Conservation (phyloP, 2,113 vertebrate species). For the Excalfactoria chinensis region DNA sequence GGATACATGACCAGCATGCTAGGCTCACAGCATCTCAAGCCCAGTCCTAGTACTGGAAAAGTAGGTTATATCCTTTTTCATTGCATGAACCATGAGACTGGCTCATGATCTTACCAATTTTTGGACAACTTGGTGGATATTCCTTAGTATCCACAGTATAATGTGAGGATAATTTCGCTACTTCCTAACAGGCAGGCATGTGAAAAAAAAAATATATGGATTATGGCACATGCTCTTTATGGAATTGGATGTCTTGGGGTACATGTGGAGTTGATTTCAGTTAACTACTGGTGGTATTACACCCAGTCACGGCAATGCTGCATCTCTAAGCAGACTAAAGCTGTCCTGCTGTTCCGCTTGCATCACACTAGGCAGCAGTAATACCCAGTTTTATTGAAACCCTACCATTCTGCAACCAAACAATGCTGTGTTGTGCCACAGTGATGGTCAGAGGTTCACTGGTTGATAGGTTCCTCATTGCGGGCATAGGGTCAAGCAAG, state of each 20-base stretch:
- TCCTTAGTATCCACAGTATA: background rate
- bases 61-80: background rate
- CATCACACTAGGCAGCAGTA: background rate
- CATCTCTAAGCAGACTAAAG: background rate
- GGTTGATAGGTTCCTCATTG: background rate
- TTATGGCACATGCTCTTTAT: background rate
- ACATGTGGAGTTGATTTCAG: background rate
- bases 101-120: background rate
- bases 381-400: background rate
- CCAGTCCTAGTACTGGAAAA: background rate
- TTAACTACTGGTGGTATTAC: background rate
- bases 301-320: background rate
- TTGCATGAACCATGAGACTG: background rate
- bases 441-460: background rate
- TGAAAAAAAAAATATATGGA: background rate
- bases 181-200: background rate
- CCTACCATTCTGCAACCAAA: background rate
- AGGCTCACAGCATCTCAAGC: background rate
- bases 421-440: background rate
- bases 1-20: background rate
- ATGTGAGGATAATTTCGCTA: background rate
- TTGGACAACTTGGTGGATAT: background rate
- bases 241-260: background rate
- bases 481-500: slow-evolving; percentile 6
- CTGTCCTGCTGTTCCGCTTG: background rate